Evolutionary conservation across 2,888 invertebrate genomes (phyloP), one percentile per base, ranked within the genome.

Genomic region (Prostheceraeus crozeri): DNA sequence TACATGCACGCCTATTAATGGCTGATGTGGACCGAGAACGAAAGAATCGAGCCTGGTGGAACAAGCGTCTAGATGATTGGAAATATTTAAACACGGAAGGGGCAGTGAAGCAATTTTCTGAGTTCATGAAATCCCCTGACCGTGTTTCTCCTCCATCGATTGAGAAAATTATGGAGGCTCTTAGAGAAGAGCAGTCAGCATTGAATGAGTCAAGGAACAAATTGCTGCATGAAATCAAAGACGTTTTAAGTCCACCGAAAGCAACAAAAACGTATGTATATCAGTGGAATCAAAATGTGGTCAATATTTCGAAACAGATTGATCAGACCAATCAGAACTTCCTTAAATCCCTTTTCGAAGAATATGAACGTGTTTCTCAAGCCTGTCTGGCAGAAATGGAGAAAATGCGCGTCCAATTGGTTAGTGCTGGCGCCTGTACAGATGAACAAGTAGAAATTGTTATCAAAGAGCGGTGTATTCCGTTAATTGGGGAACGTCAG

Each of bases 21-120:
- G 66, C 69, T 2, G 74, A 75, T 63, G 68, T 75, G 8, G 75
- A 76, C 59, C 65, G 73, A 35, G 75, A 76, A 65, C 71, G 69
- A 56, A 66, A 65, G 35, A 70, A 70, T 35, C 69, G 71, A 63
- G 65, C 66, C 1, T 56, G 63, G 46, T 76, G 73, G 73, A 66
- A 65, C 48, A 59, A 67, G 48, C 63, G 71, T 35, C 64, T 71
- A 2, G 70, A 71, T 14, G 69, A 70, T 62, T 75, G 75, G 75
- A 70, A 68, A 62, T 59, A 63, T 28, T 65, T 72, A 8, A 70
- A 72, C 57, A 69, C 66, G 2, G 65, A 71, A 2, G 61, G 65
- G 11, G 67, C 68, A 16, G 61, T 70, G 19, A 63, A 69, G 23
- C 64, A 66, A 54, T 72, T 72, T 66, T 68, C n/a, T n/a, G n/a